phyloP scores from a whole-genome alignment of 2,797 vertebrate genomes.

The Malurus splendens region DNA sequence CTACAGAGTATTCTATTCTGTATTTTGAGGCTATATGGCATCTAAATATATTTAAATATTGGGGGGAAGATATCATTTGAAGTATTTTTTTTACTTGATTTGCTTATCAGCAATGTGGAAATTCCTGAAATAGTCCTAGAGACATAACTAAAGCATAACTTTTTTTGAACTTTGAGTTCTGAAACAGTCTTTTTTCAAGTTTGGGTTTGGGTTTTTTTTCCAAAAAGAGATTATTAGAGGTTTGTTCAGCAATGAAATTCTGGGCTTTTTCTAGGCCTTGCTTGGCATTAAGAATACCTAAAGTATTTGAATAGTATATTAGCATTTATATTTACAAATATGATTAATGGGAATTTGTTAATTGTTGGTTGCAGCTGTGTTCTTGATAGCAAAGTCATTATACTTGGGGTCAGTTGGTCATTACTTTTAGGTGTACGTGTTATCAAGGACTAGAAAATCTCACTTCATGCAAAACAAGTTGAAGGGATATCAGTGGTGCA shows the following conservation, averaged over 20 bases:
- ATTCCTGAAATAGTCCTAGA: neutral
- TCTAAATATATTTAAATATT: neutral
- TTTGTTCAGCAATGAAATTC: neutral
- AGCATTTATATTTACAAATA: neutral
- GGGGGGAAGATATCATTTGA: neutral
- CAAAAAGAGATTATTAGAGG: neutral
- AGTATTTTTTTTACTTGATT: neutral
- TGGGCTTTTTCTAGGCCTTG: neutral
- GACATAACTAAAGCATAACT: neutral
- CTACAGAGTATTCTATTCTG: neutral
- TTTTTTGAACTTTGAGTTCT: neutral
- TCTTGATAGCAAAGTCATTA: neutral
- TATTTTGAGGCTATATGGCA: neutral
- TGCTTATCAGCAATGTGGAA: neutral
- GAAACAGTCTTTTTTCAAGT: neutral
- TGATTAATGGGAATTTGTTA: neutral
- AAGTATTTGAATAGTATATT: neutral
- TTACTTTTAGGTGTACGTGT: neutral
- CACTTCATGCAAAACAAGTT: neutral
- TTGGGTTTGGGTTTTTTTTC: fast-evolving
- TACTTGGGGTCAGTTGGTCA: neutral
- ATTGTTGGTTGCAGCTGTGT: neutral
- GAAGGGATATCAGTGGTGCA: neutral
- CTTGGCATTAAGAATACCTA: neutral
- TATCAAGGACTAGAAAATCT: neutral